phyloP scores from a whole-genome alignment of 2,888 invertebrate genomes.

The Cyaniris semiargus region DNA sequence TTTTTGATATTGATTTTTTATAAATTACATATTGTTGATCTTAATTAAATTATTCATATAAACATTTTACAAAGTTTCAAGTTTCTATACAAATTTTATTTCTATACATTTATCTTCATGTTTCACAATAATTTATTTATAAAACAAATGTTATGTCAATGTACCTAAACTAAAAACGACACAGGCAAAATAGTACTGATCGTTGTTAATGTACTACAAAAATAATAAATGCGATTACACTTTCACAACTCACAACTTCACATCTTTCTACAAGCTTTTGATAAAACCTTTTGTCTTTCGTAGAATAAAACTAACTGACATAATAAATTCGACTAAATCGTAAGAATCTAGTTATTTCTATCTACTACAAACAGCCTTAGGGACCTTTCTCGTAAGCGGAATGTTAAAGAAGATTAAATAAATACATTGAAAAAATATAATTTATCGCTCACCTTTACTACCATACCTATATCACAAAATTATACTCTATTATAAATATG shows the following conservation, averaged over 20 bases:
- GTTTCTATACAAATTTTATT: constrained; percentile 9
- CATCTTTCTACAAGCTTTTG: constrained; percentile 17
- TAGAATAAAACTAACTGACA: constrained; percentile 33
- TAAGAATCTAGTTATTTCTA: constrained; percentile 16
- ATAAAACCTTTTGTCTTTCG: constrained; percentile 16
- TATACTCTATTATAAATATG: constrained; percentile 14
- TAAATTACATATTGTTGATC: background rate
- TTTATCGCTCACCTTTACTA: background rate
- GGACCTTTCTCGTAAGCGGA: constrained; percentile 10
- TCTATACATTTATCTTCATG: no score
- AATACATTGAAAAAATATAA: background rate
- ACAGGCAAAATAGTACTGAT: background rate
- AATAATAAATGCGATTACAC: constrained; percentile 33
- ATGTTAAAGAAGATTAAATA: background rate
- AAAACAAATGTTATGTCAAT: constrained; percentile 1
- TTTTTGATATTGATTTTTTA: background rate
- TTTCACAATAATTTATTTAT: background rate
- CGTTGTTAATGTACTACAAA: constrained; percentile 28
- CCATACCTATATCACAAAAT: constrained; percentile 4
- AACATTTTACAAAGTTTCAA: constrained; percentile 1
- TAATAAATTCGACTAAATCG: constrained; percentile 31
- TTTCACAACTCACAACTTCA: constrained; percentile 26
- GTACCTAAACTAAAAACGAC: constrained; percentile 5
- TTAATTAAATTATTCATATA: background rate
- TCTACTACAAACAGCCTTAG: constrained; percentile 30